phyloP scores from a whole-genome alignment of 2,797 vertebrate genomes.

The Sebastes hopkinsi region DNA sequence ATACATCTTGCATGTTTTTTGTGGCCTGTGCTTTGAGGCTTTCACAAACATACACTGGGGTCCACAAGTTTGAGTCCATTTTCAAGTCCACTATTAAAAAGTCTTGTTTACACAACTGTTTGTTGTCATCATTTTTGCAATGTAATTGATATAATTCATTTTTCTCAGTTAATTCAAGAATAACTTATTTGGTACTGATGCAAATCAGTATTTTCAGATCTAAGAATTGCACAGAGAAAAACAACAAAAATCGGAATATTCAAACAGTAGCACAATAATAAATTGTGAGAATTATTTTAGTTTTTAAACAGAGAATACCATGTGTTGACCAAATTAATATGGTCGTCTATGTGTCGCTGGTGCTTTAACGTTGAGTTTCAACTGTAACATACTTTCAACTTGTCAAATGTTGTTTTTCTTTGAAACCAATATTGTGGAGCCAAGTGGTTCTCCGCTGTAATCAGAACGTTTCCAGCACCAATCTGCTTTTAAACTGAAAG shows the following conservation, averaged over 20 bases:
- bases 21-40: constrained; percentile 48
- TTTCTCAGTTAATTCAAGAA: not conserved
- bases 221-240: not conserved
- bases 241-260: not conserved
- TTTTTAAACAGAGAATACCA: not conserved
- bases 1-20: constrained; percentile 34
- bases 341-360: not conserved
- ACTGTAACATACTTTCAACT: not conserved
- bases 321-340: not conserved
- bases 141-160: not conserved
- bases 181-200: not conserved
- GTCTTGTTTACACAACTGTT: constrained; percentile 32
- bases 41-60: constrained; percentile 47
- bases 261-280: not conserved
- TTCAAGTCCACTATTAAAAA: constrained; percentile 76
- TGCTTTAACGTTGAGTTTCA: not conserved
- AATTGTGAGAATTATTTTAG: not conserved
- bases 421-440: not conserved
- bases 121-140: not conserved
- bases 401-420: not conserved
- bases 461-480: not conserved
- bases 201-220: not conserved
- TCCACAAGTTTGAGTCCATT: constrained; percentile 61
- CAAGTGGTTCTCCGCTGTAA: not conserved
- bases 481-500: not conserved